Conservation (phyloP, 2,113 vertebrate genomes). For the Peromyscus californicus region DNA sequence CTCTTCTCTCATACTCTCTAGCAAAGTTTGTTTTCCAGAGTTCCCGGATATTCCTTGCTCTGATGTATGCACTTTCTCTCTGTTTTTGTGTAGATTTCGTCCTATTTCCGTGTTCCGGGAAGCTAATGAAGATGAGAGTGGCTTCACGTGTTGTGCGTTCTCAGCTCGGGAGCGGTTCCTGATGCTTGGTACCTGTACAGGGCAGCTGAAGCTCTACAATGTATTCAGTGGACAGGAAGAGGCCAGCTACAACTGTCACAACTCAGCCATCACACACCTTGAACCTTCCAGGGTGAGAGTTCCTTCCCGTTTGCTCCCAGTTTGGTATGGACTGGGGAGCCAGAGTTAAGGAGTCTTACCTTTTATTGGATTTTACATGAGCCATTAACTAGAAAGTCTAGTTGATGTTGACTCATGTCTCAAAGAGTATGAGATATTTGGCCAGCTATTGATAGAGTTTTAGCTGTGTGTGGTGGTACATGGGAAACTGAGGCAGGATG, state of each 20-base stretch:
- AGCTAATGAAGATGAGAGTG: constrained; percentile 98
- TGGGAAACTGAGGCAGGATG: background rate
- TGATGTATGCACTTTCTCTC: background rate
- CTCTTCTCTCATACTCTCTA: background rate
- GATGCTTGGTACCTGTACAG: constrained; percentile 98
- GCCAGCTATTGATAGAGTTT: background rate
- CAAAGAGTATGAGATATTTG: constrained; percentile 37
- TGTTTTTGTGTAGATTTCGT: constrained; percentile 91
- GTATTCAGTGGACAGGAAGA: constrained; percentile 99
- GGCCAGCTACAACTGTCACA: constrained; percentile 98
- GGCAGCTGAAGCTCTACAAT: constrained; percentile 98
- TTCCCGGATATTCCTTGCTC: background rate
- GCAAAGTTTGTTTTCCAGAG: constrained; percentile 29
- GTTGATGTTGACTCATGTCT: constrained; percentile 23
- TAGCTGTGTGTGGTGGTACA: background rate
- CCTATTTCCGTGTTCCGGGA: constrained; percentile 99
- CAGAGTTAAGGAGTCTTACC: background rate
- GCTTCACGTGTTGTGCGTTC: constrained; percentile 98
- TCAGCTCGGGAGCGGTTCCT: constrained; percentile 98
- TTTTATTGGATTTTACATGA: constrained; percentile 18
- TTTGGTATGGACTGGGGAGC: background rate
- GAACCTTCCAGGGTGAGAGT: constrained; percentile 95
- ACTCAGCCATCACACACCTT: constrained; percentile 97
- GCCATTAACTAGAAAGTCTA: constrained; percentile 5
- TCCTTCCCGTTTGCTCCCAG: background rate